A percentile compares a stretch with the other conserved stretches of the same genome.
Evolutionary conservation across 2,113 vertebrate genomes (phyloP).

Genomic region (Sturnus vulgaris): DNA sequence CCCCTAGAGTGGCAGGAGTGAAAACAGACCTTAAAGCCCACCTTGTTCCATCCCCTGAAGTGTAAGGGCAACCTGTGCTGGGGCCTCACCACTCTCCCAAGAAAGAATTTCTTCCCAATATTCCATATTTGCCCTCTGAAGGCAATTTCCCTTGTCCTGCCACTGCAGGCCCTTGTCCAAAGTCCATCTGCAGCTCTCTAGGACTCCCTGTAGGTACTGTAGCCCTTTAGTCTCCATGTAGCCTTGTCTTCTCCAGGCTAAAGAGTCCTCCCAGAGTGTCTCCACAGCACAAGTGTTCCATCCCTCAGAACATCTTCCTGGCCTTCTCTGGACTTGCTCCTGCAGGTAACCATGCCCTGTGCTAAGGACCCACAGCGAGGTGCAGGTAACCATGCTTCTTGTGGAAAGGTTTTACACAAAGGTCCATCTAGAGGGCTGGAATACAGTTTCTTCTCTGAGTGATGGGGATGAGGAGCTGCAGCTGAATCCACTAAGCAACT

Average conservation of each 20-base stretch:
- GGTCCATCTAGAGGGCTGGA: neutral
- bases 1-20: neutral
- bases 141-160: neutral
- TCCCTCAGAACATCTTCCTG: neutral
- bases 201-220: neutral
- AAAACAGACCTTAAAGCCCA: neutral
- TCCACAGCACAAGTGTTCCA: neutral
- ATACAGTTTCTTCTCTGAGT: neutral
- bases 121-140: neutral
- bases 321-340: neutral
- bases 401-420: accelerated
- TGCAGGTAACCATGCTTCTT: neutral
- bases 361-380: neutral
- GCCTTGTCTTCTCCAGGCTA: neutral
- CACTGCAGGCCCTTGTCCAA: neutral
- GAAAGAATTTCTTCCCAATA: neutral
- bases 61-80: neutral
- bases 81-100: neutral
- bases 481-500: neutral
- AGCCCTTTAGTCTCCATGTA: neutral
- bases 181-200: neutral
- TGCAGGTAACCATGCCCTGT: neutral
- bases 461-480: neutral
- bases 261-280: neutral
- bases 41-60: neutral